Percentiles rank a stretch among this genome's conserved stretches.
Conservation (phyloP, 2,888 invertebrate genomes). For the Resseliella maxima region DNA sequence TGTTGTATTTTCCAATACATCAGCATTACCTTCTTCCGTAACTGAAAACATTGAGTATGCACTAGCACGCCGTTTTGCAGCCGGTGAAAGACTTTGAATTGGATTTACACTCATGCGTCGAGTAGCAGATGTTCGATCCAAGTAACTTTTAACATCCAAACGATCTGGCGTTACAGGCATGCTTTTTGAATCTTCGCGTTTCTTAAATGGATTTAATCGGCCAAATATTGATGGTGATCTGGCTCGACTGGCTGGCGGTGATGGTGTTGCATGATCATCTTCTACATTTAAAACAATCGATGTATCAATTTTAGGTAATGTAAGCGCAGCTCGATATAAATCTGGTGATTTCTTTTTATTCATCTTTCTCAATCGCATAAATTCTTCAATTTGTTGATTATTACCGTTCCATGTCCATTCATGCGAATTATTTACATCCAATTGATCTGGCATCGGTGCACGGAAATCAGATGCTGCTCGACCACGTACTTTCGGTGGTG, state of each 20-base stretch:
- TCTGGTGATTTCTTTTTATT: conserved; percentile 28
- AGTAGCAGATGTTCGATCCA: conserved; percentile 57
- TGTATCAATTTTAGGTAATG: conserved; percentile 61
- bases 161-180: not conserved
- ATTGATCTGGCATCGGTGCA: conserved; percentile 61
- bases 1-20: conserved; percentile 82
- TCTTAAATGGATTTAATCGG: conserved; percentile 65
- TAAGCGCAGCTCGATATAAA: conserved; percentile 57
- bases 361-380: conserved; percentile 57
- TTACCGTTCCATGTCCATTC: conserved; percentile 69
- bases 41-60: conserved; percentile 60
- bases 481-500: conserved; percentile 67
- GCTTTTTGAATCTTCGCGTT: conserved; percentile 60
- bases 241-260: not conserved
- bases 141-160: conserved; percentile 56
- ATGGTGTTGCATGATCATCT: conserved; percentile 58
- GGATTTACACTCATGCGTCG: conserved; percentile 55
- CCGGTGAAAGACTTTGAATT: conserved; percentile 56
- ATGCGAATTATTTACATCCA: conserved; percentile 59
- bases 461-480: conserved; percentile 73
- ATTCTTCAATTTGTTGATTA: conserved; percentile 65
- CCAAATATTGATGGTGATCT: conserved; percentile 61
- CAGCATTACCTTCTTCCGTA: conserved; percentile 63
- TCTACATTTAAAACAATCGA: conserved; percentile 59
- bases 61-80: conserved; percentile 57